These are phyloP conservation scores for Myopa tessellatipennis DNA, from an alignment of 2,888 invertebrate species.

Conservation along the genomic window DNA sequence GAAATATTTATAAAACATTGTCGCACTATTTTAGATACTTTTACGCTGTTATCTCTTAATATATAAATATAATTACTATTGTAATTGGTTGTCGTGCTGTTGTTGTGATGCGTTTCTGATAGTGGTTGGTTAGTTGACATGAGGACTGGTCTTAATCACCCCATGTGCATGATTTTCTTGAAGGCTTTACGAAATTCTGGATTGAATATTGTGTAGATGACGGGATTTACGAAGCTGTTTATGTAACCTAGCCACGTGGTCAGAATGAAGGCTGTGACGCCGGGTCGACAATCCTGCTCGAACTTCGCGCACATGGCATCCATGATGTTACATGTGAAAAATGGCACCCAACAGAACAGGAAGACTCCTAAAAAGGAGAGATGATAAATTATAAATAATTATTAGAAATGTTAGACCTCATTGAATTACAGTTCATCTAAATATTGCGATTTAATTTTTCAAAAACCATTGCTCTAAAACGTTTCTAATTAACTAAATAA, in stretches of 20 bases:
- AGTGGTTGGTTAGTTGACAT: slow-evolving; percentile 8
- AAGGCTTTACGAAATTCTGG: slow-evolving; percentile 99
- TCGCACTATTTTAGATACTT: not conserved
- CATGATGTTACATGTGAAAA: slow-evolving; percentile 97
- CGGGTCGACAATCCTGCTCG: slow-evolving; percentile 81
- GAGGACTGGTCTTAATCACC: slow-evolving; percentile 63
- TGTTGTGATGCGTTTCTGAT: slow-evolving; percentile 20
- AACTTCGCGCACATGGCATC: slow-evolving; percentile 95
- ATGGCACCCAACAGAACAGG: slow-evolving; percentile 98
- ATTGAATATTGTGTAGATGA: slow-evolving; percentile 95
- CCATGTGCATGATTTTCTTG: slow-evolving; percentile 87
- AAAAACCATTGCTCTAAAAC: no score
- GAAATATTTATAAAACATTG: slow-evolving; percentile 47
- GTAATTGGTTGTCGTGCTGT: not conserved
- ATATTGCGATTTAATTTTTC: no score
- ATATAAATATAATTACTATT: not conserved
- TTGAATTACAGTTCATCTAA: no score
- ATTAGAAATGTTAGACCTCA: no score
- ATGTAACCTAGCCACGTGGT: slow-evolving; percentile 99
- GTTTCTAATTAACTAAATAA: no score
- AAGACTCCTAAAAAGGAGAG: slow-evolving; percentile 84
- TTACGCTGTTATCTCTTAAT: not conserved
- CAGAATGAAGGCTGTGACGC: slow-evolving; percentile 89
- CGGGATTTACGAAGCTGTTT: slow-evolving; percentile 93
- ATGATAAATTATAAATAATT: not conserved